phyloP scores from a whole-genome alignment of 1,140 invertebrate species.

The Fopius arisanus region DNA sequence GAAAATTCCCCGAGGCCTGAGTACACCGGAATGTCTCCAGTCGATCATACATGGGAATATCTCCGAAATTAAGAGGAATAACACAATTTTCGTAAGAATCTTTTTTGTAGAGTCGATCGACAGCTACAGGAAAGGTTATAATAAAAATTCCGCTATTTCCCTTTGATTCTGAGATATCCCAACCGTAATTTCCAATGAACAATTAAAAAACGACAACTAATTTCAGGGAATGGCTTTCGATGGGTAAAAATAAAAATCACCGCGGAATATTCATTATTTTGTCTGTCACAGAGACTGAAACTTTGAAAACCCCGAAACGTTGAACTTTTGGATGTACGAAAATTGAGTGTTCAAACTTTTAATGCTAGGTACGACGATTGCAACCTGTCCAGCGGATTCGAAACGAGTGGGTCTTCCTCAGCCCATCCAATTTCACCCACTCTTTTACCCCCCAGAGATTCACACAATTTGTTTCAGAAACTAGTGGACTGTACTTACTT shows the following conservation, averaged over 20 bases:
- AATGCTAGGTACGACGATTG: conserved; percentile 12
- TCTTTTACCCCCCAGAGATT: background rate
- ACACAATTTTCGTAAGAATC: too few relatives aligned
- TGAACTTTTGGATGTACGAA: conserved; percentile 28
- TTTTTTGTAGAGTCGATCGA: too few relatives aligned
- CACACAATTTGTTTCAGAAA: conserved; percentile 20
- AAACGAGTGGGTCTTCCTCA: background rate
- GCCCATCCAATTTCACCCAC: background rate
- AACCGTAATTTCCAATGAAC: too few relatives aligned
- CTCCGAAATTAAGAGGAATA: too few relatives aligned
- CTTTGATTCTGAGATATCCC: too few relatives aligned
- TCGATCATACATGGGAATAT: too few relatives aligned
- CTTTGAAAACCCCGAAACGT: background rate
- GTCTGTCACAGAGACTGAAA: conserved; percentile 7
- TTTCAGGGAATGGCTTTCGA: too few relatives aligned
- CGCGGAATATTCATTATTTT: conserved; percentile 21
- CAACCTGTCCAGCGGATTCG: background rate
- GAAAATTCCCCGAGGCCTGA: too few relatives aligned
- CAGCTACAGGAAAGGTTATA: too few relatives aligned
- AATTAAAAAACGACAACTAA: too few relatives aligned
- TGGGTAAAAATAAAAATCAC: background rate
- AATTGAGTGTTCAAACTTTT: conserved; percentile 31
- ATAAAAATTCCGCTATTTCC: too few relatives aligned
- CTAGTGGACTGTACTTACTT: conserved; percentile 68
- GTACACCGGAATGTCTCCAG: too few relatives aligned